These are phyloP conservation scores for Hoplostethus mediterraneus DNA, from an alignment of 2,797 vertebrate species.

Conservation along the genomic window DNA sequence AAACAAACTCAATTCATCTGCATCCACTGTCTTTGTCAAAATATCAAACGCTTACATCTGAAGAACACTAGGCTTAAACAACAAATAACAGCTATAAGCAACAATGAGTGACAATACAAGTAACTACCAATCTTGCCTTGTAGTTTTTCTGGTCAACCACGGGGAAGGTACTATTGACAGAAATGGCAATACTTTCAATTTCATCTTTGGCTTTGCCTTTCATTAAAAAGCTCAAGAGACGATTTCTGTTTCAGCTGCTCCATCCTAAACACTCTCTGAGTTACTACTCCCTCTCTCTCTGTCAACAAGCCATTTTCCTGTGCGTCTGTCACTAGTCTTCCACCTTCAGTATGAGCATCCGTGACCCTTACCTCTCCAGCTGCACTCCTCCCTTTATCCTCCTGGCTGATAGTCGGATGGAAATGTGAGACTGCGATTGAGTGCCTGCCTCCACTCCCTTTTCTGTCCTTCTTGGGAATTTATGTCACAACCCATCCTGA, in stretches of 20 bases:
- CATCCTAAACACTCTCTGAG: conserved; percentile 33
- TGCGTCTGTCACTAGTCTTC: conserved; percentile 8
- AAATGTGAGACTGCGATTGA: conserved; percentile 34
- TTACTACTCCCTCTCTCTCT: conserved; percentile 30
- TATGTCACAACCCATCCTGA: conserved; percentile 77
- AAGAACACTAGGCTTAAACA: background rate
- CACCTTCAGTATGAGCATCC: conserved; percentile 56
- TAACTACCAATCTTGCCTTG: conserved; percentile 46
- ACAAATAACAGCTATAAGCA: background rate
- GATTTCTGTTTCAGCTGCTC: conserved; percentile 43
- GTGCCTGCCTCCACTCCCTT: conserved; percentile 62
- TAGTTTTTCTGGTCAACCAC: conserved; percentile 27
- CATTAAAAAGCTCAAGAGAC: conserved; percentile 56
- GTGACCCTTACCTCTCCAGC: conserved; percentile 60
- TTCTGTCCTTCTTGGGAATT: conserved; percentile 83
- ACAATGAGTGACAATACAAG: background rate
- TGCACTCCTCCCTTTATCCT: conserved; percentile 71
- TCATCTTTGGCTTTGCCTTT: too few species aligned
- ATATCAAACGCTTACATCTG: background rate
- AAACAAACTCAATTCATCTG: background rate
- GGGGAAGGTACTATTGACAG: background rate
- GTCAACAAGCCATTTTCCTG: background rate
- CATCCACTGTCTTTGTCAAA: background rate
- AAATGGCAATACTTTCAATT: conserved; percentile 1
- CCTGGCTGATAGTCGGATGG: conserved; percentile 33